A percentile compares a stretch with the other conserved stretches of the same genome.
These are phyloP conservation scores for Dasyprocta punctata DNA, from an alignment of 2,113 vertebrate genomes.

Conservation along the genomic window DNA sequence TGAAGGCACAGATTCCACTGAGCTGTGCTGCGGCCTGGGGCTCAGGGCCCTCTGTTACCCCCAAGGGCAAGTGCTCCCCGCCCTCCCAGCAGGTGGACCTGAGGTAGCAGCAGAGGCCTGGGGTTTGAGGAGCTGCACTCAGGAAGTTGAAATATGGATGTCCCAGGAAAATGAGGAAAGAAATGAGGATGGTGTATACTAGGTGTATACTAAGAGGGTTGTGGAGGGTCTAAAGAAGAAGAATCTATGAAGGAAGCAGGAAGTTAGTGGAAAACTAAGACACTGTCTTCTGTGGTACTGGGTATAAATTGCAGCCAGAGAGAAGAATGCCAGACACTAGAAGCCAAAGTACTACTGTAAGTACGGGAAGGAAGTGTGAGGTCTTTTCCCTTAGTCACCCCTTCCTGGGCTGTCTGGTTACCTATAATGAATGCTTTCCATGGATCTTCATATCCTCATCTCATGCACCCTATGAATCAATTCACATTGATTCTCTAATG, in stretches of 20 bases:
- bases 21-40: fast-evolving
- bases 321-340: too few relatives aligned
- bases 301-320: too few relatives aligned
- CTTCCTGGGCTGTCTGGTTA: not conserved
- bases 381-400: fast-evolving
- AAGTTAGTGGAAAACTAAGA: not conserved
- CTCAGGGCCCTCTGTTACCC: not conserved
- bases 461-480: too few relatives aligned
- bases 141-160: too few relatives aligned
- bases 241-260: fast-evolving
- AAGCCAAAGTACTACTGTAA: fast-evolving
- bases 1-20: not conserved
- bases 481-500: too few relatives aligned
- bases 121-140: not conserved
- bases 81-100: not conserved
- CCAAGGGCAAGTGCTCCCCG: not conserved
- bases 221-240: not conserved
- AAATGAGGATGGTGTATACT: not conserved
- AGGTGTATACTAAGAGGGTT: not conserved
- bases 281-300: fast-evolving
- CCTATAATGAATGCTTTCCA: too few relatives aligned
- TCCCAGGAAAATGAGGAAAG: not conserved
- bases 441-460: fast-evolving
- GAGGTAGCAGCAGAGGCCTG: fast-evolving
- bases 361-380: too few relatives aligned